A percentile compares a stretch with the other conserved stretches of the same genome.
These are phyloP conservation scores for Cyprinella venusta DNA, from an alignment of 2,797 vertebrate genomes.

Conservation along the genomic window DNA sequence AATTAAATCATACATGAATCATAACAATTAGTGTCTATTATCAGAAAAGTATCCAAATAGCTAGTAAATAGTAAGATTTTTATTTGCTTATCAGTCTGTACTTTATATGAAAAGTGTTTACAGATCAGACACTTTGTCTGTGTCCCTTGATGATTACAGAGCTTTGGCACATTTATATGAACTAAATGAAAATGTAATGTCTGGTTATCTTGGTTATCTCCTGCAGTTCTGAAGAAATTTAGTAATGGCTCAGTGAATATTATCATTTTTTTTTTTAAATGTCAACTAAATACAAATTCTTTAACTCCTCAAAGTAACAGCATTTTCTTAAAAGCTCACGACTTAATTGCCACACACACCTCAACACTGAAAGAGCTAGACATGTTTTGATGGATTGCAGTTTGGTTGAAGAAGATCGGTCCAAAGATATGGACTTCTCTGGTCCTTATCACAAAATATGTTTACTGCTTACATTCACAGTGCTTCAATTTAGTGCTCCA, in stretches of 20 bases:
- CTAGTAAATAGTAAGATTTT: not conserved
- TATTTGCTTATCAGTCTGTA: not conserved
- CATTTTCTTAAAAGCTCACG: conserved; percentile 1
- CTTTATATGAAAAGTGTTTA: not conserved
- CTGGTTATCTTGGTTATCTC: conserved; percentile 15
- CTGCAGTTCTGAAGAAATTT: not conserved
- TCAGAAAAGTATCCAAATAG: not conserved
- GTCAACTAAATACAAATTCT: conserved; percentile 19
- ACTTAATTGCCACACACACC: not conserved
- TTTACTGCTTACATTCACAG: conserved; percentile 28
- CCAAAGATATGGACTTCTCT: not conserved
- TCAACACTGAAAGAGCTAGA: conserved; percentile 3
- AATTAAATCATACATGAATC: not conserved
- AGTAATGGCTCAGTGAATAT: not conserved
- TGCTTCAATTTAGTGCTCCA: conserved; percentile 42
- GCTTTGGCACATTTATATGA: not conserved
- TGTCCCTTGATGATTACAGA: not conserved
- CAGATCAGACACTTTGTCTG: not conserved
- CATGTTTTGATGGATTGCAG: conserved; percentile 26
- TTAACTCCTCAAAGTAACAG: conserved; percentile 6
- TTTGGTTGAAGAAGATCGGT: conserved; percentile 31
- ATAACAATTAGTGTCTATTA: not conserved
- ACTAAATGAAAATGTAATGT: conserved; percentile 2
- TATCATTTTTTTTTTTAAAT: too few relatives aligned
- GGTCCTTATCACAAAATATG: conserved; percentile 37